These are phyloP conservation scores for Caenorhabditis latens DNA, from an alignment of 1,140 invertebrate species.

Conservation along the genomic window DNA sequence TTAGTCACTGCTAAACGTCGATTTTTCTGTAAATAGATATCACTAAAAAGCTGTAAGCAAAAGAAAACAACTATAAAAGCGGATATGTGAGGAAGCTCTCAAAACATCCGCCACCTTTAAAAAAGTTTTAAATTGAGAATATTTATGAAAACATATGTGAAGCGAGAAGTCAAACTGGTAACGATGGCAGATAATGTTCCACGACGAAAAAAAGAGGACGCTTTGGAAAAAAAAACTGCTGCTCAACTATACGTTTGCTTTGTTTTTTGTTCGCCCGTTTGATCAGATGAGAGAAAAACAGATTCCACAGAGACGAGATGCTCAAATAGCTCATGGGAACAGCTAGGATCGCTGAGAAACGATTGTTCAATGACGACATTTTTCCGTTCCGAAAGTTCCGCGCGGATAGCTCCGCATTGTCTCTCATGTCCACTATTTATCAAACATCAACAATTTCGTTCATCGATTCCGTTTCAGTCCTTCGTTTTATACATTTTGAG, in stretches of 20 bases:
- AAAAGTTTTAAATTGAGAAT: too few species aligned
- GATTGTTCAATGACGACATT: conserved; percentile 12
- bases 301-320: background rate
- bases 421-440: background rate
- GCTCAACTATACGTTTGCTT: conserved; percentile 16
- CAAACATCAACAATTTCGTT: background rate
- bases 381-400: conserved; percentile 39
- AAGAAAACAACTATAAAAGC: background rate
- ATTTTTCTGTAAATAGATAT: background rate
- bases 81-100: too few species aligned
- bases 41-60: background rate
- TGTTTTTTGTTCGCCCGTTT: conserved; percentile 9
- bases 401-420: conserved; percentile 27
- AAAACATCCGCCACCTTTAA: too few species aligned
- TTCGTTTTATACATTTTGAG: background rate
- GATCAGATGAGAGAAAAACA: background rate
- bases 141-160: too few species aligned
- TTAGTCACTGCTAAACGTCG: background rate
- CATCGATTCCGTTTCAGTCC: conserved; percentile 1
- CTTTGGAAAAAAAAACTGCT: background rate
- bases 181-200: background rate
- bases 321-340: background rate
- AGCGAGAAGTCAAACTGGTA: too few species aligned
- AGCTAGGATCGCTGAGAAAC: conserved; percentile 14
- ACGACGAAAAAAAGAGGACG: background rate